Conservation (phyloP, 2,888 invertebrate species). For the Leistus spinibarbis region DNA sequence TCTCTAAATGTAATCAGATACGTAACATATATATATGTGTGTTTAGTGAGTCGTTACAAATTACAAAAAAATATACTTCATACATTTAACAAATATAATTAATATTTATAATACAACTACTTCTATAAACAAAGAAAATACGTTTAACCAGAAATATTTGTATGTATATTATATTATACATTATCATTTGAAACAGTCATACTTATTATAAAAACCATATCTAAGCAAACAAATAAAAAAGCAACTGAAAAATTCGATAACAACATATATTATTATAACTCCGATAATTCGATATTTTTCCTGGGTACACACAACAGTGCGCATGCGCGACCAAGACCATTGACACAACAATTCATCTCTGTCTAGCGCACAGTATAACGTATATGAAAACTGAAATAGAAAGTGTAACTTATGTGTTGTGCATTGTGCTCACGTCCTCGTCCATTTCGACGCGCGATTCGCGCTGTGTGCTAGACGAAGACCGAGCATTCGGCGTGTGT, state of each 20-base stretch:
- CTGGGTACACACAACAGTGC: background rate
- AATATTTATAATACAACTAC: too few relatives aligned
- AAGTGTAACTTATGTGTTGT: slow-evolving; percentile 9
- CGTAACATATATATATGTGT: too few relatives aligned
- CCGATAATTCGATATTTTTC: slow-evolving; percentile 18
- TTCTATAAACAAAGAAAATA: too few relatives aligned
- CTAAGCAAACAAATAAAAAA: background rate
- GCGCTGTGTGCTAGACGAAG: background rate
- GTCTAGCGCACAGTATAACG: background rate
- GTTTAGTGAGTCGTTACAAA: too few relatives aligned
- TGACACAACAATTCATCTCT: background rate
- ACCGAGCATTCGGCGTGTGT: background rate
- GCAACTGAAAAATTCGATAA: background rate
- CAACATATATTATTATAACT: too few relatives aligned
- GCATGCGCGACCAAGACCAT: slow-evolving; percentile 14
- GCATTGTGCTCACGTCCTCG: background rate
- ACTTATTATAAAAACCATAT: background rate
- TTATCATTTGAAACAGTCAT: too few relatives aligned
- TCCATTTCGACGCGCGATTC: background rate
- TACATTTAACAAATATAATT: too few relatives aligned
- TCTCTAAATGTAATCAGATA: too few relatives aligned
- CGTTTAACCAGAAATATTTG: too few relatives aligned
- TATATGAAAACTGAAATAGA: slow-evolving; percentile 25
- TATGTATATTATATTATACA: too few relatives aligned
- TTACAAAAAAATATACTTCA: too few relatives aligned